A percentile compares a stretch with the other conserved stretches of the same genome.
These are phyloP conservation scores for Pararge aegeria DNA, from an alignment of 1,140 invertebrate species.

Conservation along the genomic window DNA sequence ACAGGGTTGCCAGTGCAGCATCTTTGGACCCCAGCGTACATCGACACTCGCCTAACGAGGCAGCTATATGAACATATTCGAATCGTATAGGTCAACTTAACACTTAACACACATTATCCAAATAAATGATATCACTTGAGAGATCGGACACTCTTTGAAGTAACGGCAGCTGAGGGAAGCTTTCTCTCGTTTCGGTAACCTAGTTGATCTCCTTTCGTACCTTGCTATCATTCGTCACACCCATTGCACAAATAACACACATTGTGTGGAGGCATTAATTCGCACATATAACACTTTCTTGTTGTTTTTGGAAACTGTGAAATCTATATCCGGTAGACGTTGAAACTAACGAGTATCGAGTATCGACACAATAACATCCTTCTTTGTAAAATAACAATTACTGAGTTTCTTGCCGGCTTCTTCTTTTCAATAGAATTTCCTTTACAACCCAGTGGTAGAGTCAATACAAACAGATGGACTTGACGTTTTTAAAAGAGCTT, in stretches of 20 bases:
- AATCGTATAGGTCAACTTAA: background rate
- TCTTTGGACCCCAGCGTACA: too few relatives aligned
- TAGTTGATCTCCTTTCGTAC: constrained; percentile 50
- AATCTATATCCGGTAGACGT: background rate
- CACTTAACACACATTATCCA: background rate
- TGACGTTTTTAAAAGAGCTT: too few relatives aligned
- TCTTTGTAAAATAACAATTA: too few relatives aligned
- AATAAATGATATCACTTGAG: background rate
- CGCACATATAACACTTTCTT: constrained; percentile 34
- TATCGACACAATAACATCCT: too few relatives aligned
- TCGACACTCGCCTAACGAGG: too few relatives aligned
- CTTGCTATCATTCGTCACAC: constrained; percentile 45
- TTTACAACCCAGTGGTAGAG: too few relatives aligned
- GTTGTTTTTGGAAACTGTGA: constrained; percentile 15
- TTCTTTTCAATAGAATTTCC: too few relatives aligned
- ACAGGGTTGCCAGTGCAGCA: too few relatives aligned
- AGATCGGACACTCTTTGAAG: constrained; percentile 21
- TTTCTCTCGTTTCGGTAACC: constrained; percentile 51
- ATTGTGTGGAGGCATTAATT: constrained; percentile 39
- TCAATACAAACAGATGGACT: too few relatives aligned
- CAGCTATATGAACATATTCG: too few relatives aligned
- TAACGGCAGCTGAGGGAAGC: constrained; percentile 44
- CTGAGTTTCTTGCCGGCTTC: too few relatives aligned
- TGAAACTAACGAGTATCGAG: too few relatives aligned
- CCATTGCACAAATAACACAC: constrained; percentile 42